A percentile compares a stretch with the other conserved stretches of the same genome.
phyloP scores from a whole-genome alignment of 1,140 invertebrate genomes.

The Polypedilum pembai region DNA sequence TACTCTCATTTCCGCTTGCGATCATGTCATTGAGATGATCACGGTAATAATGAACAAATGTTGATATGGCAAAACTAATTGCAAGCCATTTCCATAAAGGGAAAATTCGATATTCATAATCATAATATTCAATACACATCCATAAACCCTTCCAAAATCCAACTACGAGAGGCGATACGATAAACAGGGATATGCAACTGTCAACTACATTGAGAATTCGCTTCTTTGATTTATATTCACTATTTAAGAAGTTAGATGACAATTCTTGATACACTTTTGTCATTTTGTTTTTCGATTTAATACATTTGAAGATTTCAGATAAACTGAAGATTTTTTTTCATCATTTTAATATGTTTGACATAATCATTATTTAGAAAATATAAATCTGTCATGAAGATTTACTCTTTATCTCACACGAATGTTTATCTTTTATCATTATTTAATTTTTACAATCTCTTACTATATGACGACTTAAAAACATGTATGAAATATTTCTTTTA shows the following conservation, averaged over 20 bases:
- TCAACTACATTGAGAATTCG: slow-evolving; percentile 25
- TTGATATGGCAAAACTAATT: slow-evolving; percentile 39
- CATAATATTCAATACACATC: slow-evolving; percentile 53
- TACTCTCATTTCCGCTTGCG: not conserved
- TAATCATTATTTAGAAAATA: too few species aligned
- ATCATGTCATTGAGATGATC: not conserved
- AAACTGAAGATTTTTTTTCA: not conserved
- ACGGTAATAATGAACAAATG: not conserved
- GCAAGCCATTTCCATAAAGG: slow-evolving; percentile 44
- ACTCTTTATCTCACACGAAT: too few species aligned
- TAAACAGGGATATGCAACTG: slow-evolving; percentile 31
- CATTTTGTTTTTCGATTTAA: not conserved
- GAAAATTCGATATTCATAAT: slow-evolving; percentile 40
- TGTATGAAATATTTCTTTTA: too few species aligned
- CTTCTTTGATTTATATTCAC: slow-evolving; percentile 1
- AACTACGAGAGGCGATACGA: slow-evolving; percentile 56
- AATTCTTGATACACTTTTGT: not conserved
- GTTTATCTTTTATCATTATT: too few species aligned
- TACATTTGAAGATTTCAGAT: not conserved
- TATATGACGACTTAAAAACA: too few species aligned
- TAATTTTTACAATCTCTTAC: too few species aligned
- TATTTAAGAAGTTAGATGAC: not conserved
- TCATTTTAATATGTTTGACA: too few species aligned
- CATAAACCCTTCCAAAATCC: slow-evolving; percentile 58
- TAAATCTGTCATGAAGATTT: too few species aligned